These are phyloP conservation scores for Plecturocebus donacophilus DNA, from an alignment of 2,113 vertebrate species.

Conservation along the genomic window DNA sequence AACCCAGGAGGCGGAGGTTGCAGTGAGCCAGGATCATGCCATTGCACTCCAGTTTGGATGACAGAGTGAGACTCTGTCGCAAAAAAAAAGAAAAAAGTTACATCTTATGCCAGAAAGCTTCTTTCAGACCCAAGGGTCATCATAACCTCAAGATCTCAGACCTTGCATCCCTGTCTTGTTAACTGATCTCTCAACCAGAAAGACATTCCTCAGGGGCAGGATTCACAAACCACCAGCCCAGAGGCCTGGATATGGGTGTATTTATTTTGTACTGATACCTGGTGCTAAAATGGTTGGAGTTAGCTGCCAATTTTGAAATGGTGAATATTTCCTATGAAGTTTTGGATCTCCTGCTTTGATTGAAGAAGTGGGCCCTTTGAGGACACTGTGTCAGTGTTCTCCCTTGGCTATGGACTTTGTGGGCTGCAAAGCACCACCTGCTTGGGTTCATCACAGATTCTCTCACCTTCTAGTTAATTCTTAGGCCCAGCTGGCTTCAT, in stretches of 20 bases:
- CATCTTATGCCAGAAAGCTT: background rate
- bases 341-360: background rate
- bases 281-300: background rate
- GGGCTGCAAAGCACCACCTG: no score
- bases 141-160: background rate
- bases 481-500: background rate
- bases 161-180: background rate
- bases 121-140: background rate
- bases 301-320: background rate
- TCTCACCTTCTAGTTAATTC: background rate
- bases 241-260: background rate
- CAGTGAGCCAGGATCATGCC: no score
- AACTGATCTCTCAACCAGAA: background rate
- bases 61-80: no score
- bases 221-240: background rate
- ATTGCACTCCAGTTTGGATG: no score
- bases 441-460: background rate
- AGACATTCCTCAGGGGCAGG: background rate
- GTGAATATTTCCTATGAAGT: background rate
- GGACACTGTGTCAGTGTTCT: accelerated
- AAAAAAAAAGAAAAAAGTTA: background rate
- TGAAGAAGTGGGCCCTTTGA: accelerated
- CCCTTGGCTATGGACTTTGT: background rate
- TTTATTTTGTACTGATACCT: background rate
- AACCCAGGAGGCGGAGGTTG: no score